phyloP scores from a whole-genome alignment of 2,113 vertebrate species.

The Erpornis zantholeuca region DNA sequence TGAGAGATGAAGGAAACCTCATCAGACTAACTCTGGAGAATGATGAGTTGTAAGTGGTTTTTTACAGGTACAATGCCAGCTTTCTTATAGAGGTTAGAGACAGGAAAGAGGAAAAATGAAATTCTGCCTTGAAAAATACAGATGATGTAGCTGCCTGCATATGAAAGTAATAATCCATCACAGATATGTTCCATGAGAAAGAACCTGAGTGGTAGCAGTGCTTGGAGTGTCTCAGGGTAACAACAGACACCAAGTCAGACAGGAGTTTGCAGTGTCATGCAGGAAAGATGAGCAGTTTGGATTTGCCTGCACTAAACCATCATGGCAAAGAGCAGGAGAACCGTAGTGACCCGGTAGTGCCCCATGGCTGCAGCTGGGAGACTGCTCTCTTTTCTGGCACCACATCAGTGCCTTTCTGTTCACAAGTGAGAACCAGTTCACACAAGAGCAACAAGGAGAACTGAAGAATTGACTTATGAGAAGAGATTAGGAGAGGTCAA shows the following conservation, averaged over 20 bases:
- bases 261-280: neutral
- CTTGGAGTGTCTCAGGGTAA: neutral
- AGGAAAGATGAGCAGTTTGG: neutral
- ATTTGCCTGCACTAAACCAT: neutral
- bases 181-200: neutral
- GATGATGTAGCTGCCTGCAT: neutral
- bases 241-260: neutral
- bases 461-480: neutral
- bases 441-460: neutral
- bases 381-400: neutral
- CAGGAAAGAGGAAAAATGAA: neutral
- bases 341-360: neutral
- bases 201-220: neutral
- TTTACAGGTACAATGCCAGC: neutral
- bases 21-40: neutral
- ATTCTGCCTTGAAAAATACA: neutral
- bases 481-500: neutral
- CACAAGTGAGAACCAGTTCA: neutral
- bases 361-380: neutral
- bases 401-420: neutral
- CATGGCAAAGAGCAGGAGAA: neutral
- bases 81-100: neutral
- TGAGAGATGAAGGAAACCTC: neutral
- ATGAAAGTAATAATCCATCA: neutral
- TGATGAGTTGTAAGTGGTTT: neutral